Percentiles rank a stretch among this genome's conserved stretches.
Evolutionary conservation across 2,113 vertebrate genomes (phyloP).

Genomic region (Progne subis): DNA sequence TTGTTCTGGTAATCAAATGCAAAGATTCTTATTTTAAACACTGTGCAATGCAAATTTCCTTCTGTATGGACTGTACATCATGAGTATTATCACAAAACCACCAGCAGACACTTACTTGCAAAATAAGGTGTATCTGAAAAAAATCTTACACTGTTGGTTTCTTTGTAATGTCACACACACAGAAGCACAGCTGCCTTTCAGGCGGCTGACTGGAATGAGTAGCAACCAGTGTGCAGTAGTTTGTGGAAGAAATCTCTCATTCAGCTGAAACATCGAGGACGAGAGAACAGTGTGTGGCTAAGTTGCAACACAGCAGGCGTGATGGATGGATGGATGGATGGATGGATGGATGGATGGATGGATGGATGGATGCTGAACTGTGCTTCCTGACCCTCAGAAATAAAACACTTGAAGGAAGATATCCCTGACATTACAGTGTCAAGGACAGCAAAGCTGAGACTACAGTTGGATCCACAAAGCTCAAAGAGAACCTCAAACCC

Average conservation of each 20-base stretch:
- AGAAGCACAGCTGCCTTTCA: not conserved
- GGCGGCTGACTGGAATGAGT: not conserved
- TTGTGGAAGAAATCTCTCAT: not conserved
- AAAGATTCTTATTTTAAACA: not conserved
- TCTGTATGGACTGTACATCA: not conserved
- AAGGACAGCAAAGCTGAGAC: not conserved
- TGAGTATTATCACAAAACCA: not conserved
- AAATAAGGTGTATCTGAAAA: not conserved
- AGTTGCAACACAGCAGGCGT: not conserved
- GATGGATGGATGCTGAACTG: not conserved
- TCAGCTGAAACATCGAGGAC: rapidly evolving
- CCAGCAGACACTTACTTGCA: not conserved
- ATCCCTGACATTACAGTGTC: not conserved
- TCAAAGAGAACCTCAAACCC: not conserved
- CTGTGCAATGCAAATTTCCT: not conserved
- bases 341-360: not conserved
- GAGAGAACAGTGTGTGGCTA: rapidly evolving
- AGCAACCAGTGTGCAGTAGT: not conserved
- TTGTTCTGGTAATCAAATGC: not conserved
- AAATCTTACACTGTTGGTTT: not conserved
- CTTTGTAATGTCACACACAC: not conserved
- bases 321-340: not conserved
- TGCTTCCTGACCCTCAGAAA: not conserved
- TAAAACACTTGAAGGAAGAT: not conserved
- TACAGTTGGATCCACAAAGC: not conserved